Base-by-base conservation (phyloP, 92 coral and sea anemone species). In the Paramuricea clavata region DNA sequence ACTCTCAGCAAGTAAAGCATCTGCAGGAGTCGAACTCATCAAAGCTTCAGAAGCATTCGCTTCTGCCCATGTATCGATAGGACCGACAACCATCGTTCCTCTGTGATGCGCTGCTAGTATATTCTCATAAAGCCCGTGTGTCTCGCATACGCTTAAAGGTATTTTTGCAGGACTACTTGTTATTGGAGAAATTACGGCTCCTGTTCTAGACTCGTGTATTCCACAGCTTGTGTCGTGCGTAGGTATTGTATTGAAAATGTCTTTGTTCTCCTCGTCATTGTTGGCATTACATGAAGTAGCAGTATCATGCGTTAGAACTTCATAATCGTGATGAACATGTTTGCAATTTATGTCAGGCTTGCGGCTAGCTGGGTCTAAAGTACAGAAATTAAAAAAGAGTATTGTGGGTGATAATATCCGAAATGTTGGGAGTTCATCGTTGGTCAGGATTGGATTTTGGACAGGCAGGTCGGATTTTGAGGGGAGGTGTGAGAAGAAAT, bases 21-120 rank as follows among this genome's bases (percentile, higher is more conserved):
- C 73, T 26, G 73, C 71, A 0, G 84, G 84, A 11, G 84, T 79
- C 12, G 84, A 79, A 27, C 84, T 79, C 56, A 79, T 34, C 56
- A 79, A 60, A 23, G 61, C 61, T 16, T 27, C 69, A 6, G 72
- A 41, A 0, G 23, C 84, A 32, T 79, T 61, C 2, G 49, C 84
- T 30, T 61, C 68, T 9, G 72, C 22, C 84, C 84, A 79, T 32
- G 74, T 79, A 16, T 60, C 73, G 5, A 79, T 6, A 12, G 84
- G 60, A 16, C 84, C 84, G 56, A 79, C 50, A 41, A 79, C 56
- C 15, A 42, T 2, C 73, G 84, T 59, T n/a, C 73, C 70, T 12
- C 36, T 79, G 30, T 79, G 73, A 22, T 79, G 84, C 17, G 65
- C 84, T 11, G 84, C 84, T 1, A 79, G 49, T 2, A 79, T 31